phyloP scores from a whole-genome alignment of 2,888 invertebrate species.

The Erynnis tages region DNA sequence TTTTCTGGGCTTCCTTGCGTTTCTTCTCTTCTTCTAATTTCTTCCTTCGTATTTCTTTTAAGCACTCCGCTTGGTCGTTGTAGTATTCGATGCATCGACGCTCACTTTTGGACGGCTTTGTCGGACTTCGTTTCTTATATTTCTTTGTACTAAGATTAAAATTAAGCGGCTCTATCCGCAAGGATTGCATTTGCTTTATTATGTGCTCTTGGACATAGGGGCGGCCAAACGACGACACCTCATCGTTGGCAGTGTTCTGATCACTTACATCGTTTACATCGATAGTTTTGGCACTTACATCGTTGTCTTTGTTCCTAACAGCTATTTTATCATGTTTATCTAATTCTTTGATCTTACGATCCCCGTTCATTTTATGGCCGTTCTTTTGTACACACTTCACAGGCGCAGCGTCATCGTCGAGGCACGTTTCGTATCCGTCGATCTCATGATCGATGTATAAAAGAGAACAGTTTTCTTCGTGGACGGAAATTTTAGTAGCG shows the following conservation, averaged over 20 bases:
- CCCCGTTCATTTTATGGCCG: conserved; percentile 65
- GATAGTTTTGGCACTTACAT: conserved; percentile 58
- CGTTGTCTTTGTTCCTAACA: conserved; percentile 63
- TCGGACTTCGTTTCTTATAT: conserved; percentile 61
- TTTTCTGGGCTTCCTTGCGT: conserved; percentile 62
- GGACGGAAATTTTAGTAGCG: conserved; percentile 61
- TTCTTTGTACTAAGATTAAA: conserved; percentile 61
- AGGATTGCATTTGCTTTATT: conserved; percentile 75
- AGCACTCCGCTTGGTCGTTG: conserved; percentile 83
- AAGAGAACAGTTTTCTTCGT: conserved; percentile 63
- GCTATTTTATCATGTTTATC: conserved; percentile 68
- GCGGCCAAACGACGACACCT: conserved; percentile 51
- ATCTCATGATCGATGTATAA: conserved; percentile 76
- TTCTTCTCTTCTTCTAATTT: conserved; percentile 62
- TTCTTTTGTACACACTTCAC: conserved; percentile 58
- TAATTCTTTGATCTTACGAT: conserved; percentile 65
- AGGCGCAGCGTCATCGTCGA: conserved; percentile 81
- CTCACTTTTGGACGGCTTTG: conserved; percentile 64
- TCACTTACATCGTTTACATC: too few species aligned
- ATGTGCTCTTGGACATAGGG: conserved; percentile 75
- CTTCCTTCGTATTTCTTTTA: conserved; percentile 73
- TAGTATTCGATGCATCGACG: conserved; percentile 80
- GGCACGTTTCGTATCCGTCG: conserved; percentile 83
- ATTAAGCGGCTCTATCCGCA: conserved; percentile 71
- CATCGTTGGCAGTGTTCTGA: conserved; percentile 55